Evolutionary conservation across 2,888 invertebrate species (phyloP), one percentile per base, ranked within the genome.

Genomic region (Venustoraphidia nigricollis): DNA sequence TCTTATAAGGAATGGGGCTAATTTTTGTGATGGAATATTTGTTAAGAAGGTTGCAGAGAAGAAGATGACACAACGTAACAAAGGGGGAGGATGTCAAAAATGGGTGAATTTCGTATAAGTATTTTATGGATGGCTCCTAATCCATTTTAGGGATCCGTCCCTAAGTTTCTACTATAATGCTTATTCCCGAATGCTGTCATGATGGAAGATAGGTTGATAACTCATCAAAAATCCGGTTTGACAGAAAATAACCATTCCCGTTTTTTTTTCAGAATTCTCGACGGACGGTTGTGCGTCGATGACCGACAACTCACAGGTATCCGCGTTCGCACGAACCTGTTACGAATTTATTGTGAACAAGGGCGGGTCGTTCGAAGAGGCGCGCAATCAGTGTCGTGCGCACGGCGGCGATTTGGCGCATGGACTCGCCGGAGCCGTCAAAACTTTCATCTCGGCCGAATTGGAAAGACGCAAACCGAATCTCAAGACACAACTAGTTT

Each of bases 331-430:
- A 38, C 75, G 84, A 52, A 89, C 82, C 45, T 93, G 93, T 62
- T 93, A 90, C 65, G 91, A 92, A 63, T 91, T 92, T 62, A 83
- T 85, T 56, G 81, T 86, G 27, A 79, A 78, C 43, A 80, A 80
- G 55, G 91, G 91, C 2, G 85, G 82, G 43, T 86, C 86, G 37
- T 92, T 90, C 62, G 81, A 81, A 44, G 83, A 86, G 49, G 90
- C 92, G 0, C 73, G 85, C 49, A 71, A 72, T 49, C 81, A 86
- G 59, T 93, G 92, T 62, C 73, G 77, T 55, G 69, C 76, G 8
- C 77, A 80, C 49, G 84, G 83, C 55, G 82, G 84, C 0, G 83
- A 84, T 58, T 67, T 84, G 53, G 80, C 79, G 46, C 81, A 83
- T 55, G 78, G 77, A 9, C 79, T 81, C 61, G 57, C 54, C 8